Base-by-base conservation (phyloP, 2,888 invertebrate species). In the Drosophila cyrtoloma region DNA sequence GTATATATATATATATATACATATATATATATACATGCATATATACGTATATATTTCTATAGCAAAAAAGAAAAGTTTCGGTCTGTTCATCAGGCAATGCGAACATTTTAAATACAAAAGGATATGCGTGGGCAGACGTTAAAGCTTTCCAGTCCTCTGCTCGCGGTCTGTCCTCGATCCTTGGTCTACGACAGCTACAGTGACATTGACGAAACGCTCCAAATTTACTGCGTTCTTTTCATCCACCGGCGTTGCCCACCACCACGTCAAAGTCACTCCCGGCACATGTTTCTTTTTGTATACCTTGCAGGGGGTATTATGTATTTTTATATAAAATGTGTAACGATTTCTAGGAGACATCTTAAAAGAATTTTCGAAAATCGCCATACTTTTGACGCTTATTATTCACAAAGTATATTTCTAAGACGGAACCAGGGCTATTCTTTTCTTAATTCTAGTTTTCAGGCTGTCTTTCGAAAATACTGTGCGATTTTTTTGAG, bases 71-170 rank as follows among this genome's bases (percentile, higher is more conserved):
- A 72, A 70, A 83, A 80, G 68, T 77, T 77, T 71, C 66, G 70
- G 72, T 58, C 56, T 85, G 81, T 81, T 89, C 89, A 84, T 85
- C 86, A 84, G 65, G 69, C 86, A 71, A 79, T 73, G 90, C 89
- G 82, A 81, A 84, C 82, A 89, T 86, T 87, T 87, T 87, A 87
- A 90, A 90, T 90, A 87, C 87, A 91, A 89, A 89, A 87, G 87
- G 89, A 87, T 89, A 89, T 91, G 91, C 91, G 91, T 89, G 84
- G 89, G 91, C 79, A 78, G 86, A 68, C 53, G 59, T 51, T 69
- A 68, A 39, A 19, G 32, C 42, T 10, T 26, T 47, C 35, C 39
- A 37, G 10, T 14, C 3, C 26, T 16, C 10, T 51, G 12, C 12
- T 14, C 44, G 35, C 50, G 42, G 63, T 60, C 28, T 52, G 28